Base-by-base conservation (phyloP, 2,113 vertebrate species). In the Cairina moschata region DNA sequence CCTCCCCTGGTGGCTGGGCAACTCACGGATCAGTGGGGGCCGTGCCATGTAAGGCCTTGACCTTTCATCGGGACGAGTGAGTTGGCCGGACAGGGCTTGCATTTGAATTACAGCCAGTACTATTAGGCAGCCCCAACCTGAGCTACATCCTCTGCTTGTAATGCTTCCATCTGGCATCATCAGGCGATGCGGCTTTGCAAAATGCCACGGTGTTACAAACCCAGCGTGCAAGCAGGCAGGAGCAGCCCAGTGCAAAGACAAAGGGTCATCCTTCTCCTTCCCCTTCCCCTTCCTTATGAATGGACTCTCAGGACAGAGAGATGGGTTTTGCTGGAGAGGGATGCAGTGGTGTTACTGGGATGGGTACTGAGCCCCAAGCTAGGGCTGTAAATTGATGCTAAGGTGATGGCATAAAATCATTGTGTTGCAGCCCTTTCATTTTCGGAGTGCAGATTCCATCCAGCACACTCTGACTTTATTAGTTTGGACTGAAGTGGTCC, bases 121-220 rank as follows among this genome's bases (percentile, higher is more conserved):
- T 79, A 31, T 88, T 58, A 94, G 93, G 80, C 91, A 93, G 2
- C 71, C 88, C 83, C 86, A 67, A 80, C 81, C 71, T 77, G 92
- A 94, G 83, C 73, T 80, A 15, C 91, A 56, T 80, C 91, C 81
- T 93, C 40, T 81, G 38, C 71, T 91, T 8, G 3, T 84, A 81
- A 75, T 38, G 50, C 88, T 82, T 93, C 92, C 95, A 96, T 96
- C 95, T 95, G 96, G 90, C 90, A 82, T 13, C 48, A 42, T 68
- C 77, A n/a, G 58, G 66, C 29, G 56, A 4, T 36, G 38, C 16
- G 0, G 6, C 77, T 87, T 65, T 89, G 71, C 88, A 59, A 72
- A 94, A 82, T 32, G 67, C 58, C 69, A 14, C 4, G 0, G 60
- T 12, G 11, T 21, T 68, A 28, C 52, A 56, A 56, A 69, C 48